A percentile compares a stretch with the other conserved stretches of the same genome.
Evolutionary conservation across 2,113 vertebrate species (phyloP).

Genomic region (Sapajus apella): DNA sequence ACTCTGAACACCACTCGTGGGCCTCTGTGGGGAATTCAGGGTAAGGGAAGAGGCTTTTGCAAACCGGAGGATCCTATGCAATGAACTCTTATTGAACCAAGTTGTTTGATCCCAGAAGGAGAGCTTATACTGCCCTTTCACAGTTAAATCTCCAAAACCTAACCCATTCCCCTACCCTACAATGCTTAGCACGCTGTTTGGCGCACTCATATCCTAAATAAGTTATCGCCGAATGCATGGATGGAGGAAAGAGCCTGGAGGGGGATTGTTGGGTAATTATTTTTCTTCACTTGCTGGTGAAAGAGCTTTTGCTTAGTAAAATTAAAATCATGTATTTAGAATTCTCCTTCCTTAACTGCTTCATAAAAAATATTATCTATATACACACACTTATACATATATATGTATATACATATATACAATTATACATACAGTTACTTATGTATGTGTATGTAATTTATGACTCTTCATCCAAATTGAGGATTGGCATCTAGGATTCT

Average conservation of each 20-base stretch:
- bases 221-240: not conserved
- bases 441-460: not conserved
- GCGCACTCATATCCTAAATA: not conserved
- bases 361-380: not conserved
- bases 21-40: not conserved
- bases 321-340: not conserved
- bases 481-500: not conserved
- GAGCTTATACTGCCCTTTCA: not conserved
- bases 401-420: not conserved
- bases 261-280: not conserved
- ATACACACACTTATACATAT: not conserved
- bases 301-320: not conserved
- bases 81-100: constrained; percentile 1
- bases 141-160: not conserved
- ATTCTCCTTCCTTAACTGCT: not conserved
- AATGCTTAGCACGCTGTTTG: not conserved
- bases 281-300: constrained; percentile 16
- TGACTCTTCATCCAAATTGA: not conserved
- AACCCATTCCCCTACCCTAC: not conserved
- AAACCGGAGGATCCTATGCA: not conserved
- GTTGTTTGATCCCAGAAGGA: not conserved
- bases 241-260: not conserved
- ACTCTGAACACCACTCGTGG: not conserved
- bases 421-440: not conserved
- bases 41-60: not conserved